These are phyloP conservation scores for Clarias magur DNA, from an alignment of 2,113 vertebrate species.

Conservation along the genomic window DNA sequence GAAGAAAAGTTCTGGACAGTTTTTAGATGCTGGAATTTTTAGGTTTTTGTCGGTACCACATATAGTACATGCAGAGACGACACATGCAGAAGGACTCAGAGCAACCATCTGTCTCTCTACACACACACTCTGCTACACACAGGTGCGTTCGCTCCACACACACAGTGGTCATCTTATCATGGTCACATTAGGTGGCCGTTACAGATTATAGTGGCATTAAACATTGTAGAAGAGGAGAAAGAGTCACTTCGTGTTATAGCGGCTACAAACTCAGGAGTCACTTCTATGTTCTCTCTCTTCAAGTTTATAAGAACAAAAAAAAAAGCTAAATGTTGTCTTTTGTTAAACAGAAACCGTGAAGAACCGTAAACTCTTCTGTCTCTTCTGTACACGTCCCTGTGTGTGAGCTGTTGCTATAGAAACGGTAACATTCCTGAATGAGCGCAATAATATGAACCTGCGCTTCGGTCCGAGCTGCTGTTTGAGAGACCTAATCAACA, in stretches of 20 bases:
- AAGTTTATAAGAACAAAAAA: background rate
- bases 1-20: too few species aligned
- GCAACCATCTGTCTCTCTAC: too few species aligned
- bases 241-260: background rate
- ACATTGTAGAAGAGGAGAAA: background rate
- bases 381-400: background rate
- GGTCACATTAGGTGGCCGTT: too few species aligned
- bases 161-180: too few species aligned
- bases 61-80: too few species aligned
- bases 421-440: background rate
- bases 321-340: background rate
- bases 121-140: too few species aligned
- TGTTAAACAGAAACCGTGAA: background rate
- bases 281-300: background rate
- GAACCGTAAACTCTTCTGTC: too few species aligned
- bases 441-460: too few species aligned
- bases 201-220: background rate
- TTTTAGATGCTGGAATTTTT: too few species aligned
- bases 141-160: too few species aligned
- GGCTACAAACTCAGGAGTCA: background rate
- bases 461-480: background rate
- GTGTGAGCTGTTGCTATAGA: background rate
- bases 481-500: background rate
- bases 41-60: too few species aligned
- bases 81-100: too few species aligned